phyloP scores from a whole-genome alignment of 2,888 invertebrate species.

The Cylindroiulus punctatus region DNA sequence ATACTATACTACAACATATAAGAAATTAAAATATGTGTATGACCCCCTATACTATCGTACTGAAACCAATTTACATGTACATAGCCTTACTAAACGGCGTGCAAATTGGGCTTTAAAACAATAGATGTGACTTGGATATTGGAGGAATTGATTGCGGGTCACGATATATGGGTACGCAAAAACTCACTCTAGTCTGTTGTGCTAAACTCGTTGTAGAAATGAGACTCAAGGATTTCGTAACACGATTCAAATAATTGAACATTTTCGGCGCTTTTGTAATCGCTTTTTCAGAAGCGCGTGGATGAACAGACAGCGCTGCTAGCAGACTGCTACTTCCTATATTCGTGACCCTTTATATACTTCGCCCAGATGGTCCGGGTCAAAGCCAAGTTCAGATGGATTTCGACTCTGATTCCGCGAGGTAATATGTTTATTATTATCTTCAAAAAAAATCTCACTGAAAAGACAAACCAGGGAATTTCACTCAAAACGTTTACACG shows the following conservation, averaged over 20 bases:
- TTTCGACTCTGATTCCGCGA: background rate
- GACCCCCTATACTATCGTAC: too few species aligned
- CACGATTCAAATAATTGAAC: background rate
- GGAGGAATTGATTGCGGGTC: too few species aligned
- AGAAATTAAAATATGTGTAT: too few species aligned
- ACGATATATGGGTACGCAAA: background rate
- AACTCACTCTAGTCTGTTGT: constrained; percentile 2
- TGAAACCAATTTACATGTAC: too few species aligned
- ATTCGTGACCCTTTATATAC: constrained; percentile 29
- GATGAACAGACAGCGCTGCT: background rate
- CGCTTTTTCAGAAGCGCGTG: background rate
- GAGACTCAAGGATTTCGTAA: background rate
- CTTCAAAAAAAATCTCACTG: background rate
- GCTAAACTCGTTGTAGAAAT: constrained; percentile 25
- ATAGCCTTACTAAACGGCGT: too few species aligned
- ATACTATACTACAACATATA: too few species aligned
- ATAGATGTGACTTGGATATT: too few species aligned
- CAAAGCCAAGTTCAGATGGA: constrained; percentile 1
- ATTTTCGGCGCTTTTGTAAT: background rate
- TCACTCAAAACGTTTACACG: background rate
- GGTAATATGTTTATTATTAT: background rate
- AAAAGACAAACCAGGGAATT: background rate
- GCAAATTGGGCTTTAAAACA: too few species aligned
- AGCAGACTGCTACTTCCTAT: constrained; percentile 6
- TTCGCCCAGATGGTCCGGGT: constrained; percentile 12